Evolutionary conservation across 2,113 vertebrate genomes (phyloP).

Genomic region (Chaenocephalus aceratus): DNA sequence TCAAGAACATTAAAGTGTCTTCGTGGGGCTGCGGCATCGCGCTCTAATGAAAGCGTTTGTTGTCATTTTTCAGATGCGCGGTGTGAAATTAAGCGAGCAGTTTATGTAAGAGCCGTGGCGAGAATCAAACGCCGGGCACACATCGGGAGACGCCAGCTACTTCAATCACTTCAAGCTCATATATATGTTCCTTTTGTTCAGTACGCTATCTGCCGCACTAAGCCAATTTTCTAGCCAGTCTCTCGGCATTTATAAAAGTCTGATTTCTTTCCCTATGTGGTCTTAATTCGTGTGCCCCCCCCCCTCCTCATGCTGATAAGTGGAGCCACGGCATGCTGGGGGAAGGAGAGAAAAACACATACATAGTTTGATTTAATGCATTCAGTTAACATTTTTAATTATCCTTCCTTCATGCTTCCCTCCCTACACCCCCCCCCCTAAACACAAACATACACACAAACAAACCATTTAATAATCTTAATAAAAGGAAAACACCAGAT

Average conservation of each 20-base stretch:
- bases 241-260: slow-evolving; percentile 89
- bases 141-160: slow-evolving; percentile 86
- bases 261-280: slow-evolving; percentile 88
- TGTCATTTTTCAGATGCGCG: slow-evolving; percentile 86
- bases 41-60: slow-evolving; percentile 92
- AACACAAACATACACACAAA: slow-evolving; percentile 8
- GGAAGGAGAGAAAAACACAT: slow-evolving; percentile 63
- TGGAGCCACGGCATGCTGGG: slow-evolving; percentile 70
- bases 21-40: slow-evolving; percentile 76
- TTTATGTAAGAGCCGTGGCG: slow-evolving; percentile 90
- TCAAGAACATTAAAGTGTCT: slow-evolving; percentile 82
- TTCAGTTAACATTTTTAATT: slow-evolving; percentile 84
- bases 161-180: slow-evolving; percentile 93
- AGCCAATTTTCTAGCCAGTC: slow-evolving; percentile 98
- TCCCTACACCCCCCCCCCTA: not conserved
- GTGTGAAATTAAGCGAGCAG: slow-evolving; percentile 92
- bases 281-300: slow-evolving; percentile 87
- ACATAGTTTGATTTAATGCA: slow-evolving; percentile 76
- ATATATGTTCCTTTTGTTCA: slow-evolving; percentile 92
- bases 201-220: slow-evolving; percentile 88
- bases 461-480: slow-evolving; percentile 75
- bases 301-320: slow-evolving; percentile 78
- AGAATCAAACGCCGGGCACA: slow-evolving; percentile 88
- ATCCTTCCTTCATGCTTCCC: slow-evolving; percentile 70
- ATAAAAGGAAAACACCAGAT: slow-evolving; percentile 63